Conservation (phyloP, 2,888 invertebrate genomes). For the Asteroscopus sphinx region DNA sequence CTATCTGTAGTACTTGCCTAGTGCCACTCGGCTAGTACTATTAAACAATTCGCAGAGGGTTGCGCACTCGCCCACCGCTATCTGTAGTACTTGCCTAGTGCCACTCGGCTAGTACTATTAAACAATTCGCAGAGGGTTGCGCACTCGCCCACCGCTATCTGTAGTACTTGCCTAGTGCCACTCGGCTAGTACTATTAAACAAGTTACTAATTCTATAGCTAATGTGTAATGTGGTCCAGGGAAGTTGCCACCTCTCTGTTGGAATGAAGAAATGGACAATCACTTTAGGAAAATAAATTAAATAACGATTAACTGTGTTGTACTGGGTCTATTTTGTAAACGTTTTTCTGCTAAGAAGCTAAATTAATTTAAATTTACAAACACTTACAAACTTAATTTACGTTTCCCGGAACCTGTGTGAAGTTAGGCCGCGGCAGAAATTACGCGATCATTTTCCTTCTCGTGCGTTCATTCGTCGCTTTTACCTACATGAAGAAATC, state of each 20-base stretch:
- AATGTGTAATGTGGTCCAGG: conserved; percentile 18
- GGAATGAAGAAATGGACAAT: background rate
- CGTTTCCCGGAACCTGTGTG: too few species aligned
- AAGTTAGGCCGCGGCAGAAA: too few species aligned
- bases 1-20: conserved; percentile 27
- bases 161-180: conserved; percentile 26
- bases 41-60: conserved; percentile 12
- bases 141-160: conserved; percentile 21
- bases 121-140: conserved; percentile 2
- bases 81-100: conserved; percentile 25
- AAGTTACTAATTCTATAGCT: conserved; percentile 38
- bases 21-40: conserved; percentile 33
- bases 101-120: conserved; percentile 40
- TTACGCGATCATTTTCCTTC: too few species aligned
- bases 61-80: conserved; percentile 19
- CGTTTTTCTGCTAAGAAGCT: too few species aligned
- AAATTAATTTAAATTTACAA: too few species aligned
- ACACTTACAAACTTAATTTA: too few species aligned
- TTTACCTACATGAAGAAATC: too few species aligned
- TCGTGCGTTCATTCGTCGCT: too few species aligned
- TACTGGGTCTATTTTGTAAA: too few species aligned
- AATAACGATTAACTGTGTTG: too few species aligned
- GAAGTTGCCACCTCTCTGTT: conserved; percentile 1
- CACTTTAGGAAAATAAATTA: too few species aligned
- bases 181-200: conserved; percentile 24